phyloP scores from a whole-genome alignment of 2,888 invertebrate species.

The Cistogaster globosa region DNA sequence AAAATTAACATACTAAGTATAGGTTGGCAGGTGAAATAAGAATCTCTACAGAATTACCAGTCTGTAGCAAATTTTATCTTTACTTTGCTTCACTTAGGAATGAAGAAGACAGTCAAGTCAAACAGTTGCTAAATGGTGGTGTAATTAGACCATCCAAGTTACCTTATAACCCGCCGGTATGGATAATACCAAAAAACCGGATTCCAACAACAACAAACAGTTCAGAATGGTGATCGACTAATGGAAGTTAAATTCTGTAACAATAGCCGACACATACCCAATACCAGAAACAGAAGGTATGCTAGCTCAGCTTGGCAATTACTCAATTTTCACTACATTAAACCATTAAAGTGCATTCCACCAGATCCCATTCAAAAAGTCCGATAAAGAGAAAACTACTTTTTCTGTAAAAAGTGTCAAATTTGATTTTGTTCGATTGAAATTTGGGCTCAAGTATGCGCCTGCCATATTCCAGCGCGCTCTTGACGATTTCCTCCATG shows the following conservation, averaged over 20 bases:
- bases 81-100: slow-evolving; percentile 5
- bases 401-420: not conserved
- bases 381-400: not conserved
- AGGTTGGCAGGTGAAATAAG: slow-evolving; percentile 37
- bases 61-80: slow-evolving; percentile 2
- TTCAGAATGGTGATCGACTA: slow-evolving; percentile 25
- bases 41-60: too few species aligned
- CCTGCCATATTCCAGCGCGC: too few species aligned
- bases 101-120: slow-evolving; percentile 25
- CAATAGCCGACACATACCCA: slow-evolving; percentile 19
- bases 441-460: too few species aligned
- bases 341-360: not conserved
- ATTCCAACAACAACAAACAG: slow-evolving; percentile 1
- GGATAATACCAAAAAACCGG: too few species aligned
- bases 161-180: too few species aligned
- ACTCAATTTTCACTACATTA: not conserved
- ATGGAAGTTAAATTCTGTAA: slow-evolving; percentile 21
- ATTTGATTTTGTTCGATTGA: not conserved
- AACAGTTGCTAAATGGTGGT: slow-evolving; percentile 6
- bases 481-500: too few species aligned
- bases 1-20: slow-evolving; percentile 39
- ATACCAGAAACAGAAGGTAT: slow-evolving; percentile 1
- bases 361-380: not conserved
- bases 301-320: not conserved
- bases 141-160: too few species aligned